A percentile compares a stretch with the other conserved stretches of the same genome.
phyloP scores from a whole-genome alignment of 2,888 invertebrate species.

The Nephrocerus scutellatus region DNA sequence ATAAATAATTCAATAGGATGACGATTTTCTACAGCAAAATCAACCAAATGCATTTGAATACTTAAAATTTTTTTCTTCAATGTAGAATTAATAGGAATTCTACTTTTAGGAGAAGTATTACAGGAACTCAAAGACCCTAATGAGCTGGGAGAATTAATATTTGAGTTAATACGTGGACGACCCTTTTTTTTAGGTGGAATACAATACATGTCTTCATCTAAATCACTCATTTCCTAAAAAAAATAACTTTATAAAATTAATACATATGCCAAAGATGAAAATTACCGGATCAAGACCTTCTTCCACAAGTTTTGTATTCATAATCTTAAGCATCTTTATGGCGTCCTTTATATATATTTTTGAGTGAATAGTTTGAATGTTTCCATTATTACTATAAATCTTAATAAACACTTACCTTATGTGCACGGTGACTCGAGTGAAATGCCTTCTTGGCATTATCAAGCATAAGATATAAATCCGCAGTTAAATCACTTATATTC shows the following conservation, averaged over 20 bases:
- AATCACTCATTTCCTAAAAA: conserved; percentile 25
- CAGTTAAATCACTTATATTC: conserved; percentile 80
- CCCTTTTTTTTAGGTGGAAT: conserved; percentile 37
- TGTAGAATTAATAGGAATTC: conserved; percentile 36
- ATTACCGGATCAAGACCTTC: conserved; percentile 41
- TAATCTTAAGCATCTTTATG: conserved; percentile 72
- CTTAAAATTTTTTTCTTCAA: conserved; percentile 73
- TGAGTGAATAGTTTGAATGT: too few relatives aligned
- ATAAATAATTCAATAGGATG: conserved; percentile 87
- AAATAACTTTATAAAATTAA: not conserved
- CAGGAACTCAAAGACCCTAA: conserved; percentile 14
- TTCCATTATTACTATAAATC: too few relatives aligned
- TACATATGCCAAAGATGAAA: not conserved
- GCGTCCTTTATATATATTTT: conserved; percentile 64
- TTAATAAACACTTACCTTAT: too few relatives aligned
- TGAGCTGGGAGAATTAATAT: conserved; percentile 29
- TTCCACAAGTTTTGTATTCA: conserved; percentile 66
- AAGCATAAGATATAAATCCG: conserved; percentile 93
- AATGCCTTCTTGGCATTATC: conserved; percentile 94
- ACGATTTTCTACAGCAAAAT: conserved; percentile 67
- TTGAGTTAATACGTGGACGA: conserved; percentile 37
- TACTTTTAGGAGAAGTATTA: conserved; percentile 38
- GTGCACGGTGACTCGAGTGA: conserved; percentile 69
- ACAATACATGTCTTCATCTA: conserved; percentile 21
- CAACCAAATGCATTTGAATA: conserved; percentile 68